Conservation (phyloP, 2,888 invertebrate species). For the Nymphalis c-album region DNA sequence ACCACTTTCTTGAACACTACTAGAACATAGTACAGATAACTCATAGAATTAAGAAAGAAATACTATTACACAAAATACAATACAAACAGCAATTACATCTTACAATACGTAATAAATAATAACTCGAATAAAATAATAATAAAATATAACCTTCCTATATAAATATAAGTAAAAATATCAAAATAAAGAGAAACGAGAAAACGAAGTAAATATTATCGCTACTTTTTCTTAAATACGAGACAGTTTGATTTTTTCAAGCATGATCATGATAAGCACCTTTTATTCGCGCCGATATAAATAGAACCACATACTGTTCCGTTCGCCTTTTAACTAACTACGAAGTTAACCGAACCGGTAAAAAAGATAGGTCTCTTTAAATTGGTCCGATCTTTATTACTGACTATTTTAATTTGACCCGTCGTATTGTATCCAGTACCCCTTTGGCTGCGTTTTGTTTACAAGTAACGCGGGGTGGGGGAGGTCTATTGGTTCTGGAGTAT, state of each 20-base stretch:
- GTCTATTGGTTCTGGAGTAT: conserved; percentile 22
- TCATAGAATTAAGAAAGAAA: no score
- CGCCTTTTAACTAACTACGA: conserved; percentile 12
- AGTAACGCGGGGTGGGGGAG: conserved; percentile 4
- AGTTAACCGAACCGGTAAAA: conserved; percentile 5
- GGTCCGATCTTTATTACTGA: conserved; percentile 2
- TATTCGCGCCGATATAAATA: conserved; percentile 11
- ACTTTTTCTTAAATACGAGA: conserved; percentile 1
- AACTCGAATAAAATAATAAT: no score
- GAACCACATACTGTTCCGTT: conserved; percentile 10
- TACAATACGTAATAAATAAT: no score
- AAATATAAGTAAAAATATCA: neutral
- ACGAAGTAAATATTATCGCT: neutral
- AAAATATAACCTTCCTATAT: no score
- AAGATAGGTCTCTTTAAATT: conserved; percentile 8
- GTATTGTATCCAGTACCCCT: neutral
- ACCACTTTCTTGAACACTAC: no score
- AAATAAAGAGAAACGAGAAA: neutral
- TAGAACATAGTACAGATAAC: no score
- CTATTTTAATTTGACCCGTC: conserved; percentile 15
- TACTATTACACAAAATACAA: no score
- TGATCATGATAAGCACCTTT: conserved; percentile 10
- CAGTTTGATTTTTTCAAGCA: conserved; percentile 11
- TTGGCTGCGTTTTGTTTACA: neutral
- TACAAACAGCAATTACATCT: no score